Evolutionary conservation across 2,797 vertebrate species (phyloP), one percentile per base, ranked within the genome.

Genomic region (Ceryle rudis): DNA sequence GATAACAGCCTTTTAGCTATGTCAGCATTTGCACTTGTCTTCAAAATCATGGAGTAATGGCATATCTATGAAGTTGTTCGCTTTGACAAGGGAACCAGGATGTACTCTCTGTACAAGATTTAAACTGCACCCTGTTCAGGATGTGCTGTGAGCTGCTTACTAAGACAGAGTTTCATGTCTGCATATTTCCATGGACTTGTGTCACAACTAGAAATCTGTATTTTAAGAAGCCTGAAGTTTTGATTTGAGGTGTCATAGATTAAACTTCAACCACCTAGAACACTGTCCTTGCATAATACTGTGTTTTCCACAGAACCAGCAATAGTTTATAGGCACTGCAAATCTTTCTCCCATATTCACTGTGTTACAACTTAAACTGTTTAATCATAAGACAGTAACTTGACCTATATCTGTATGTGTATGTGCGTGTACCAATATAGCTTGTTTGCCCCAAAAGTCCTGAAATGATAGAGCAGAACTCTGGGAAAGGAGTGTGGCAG

Each of bases 1-100:
- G 67, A 88, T 77, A 94, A 71, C 35, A 81, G 31, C 26, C 28
- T 94, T 96, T 86, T 83, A 69, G 51, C 42, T 86, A 23, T 67
- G 57, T 95, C 66, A 85, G 4, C 39, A 86, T 58, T 83, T 78
- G 42, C 54, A 67, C 46, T 88, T 95, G 22, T 84, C 49, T 64
- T 86, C 42, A 90, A 85, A 79, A 75, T 39, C 39, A 61, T 5
- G 5, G 73, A 69, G 72, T 72, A 58, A 57, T 44, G 33, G 26
- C 5, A 1, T 71, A 58, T 57, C 46, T 80, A 21, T 70, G 41
- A 81, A 0, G 0, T 3, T 71, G 21, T 54, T 85, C 73, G 25
- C 35, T 87, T 89, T 81, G 58, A 29, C 64, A 84, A 82, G 47
- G 3, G 54, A 88, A 39, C 15, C 26, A 46, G 55, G 67, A 51